Percentiles rank a stretch among this genome's conserved stretches.
phyloP scores from a whole-genome alignment of 2,888 invertebrate genomes.

The Zelleria hepariella region DNA sequence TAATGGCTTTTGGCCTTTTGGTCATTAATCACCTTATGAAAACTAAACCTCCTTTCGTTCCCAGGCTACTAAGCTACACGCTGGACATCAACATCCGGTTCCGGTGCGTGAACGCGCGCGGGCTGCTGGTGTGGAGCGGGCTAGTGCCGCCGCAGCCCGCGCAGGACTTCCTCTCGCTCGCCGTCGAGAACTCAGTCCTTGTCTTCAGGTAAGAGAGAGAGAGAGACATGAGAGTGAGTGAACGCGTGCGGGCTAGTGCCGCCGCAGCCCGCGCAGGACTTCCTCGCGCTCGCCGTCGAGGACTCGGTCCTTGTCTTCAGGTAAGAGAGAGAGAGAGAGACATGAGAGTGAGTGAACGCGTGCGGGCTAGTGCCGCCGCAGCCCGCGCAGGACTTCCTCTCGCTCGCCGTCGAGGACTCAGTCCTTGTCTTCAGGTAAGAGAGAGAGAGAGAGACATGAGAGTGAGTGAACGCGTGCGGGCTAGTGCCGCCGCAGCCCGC shows the following conservation, averaged over 20 bases:
- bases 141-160: slow-evolving; percentile 42
- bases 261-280: slow-evolving; percentile 83
- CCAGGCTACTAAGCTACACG: slow-evolving; percentile 84
- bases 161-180: slow-evolving; percentile 88
- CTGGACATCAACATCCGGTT: slow-evolving; percentile 92
- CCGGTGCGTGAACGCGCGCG: slow-evolving; percentile 78
- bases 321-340: too few species aligned
- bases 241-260: neutral
- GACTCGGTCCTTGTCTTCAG: slow-evolving; percentile 78
- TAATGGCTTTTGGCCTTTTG: too few species aligned
- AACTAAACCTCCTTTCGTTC: neutral
- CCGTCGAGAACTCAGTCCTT: slow-evolving; percentile 83
- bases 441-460: too few species aligned
- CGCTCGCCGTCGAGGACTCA: neutral
- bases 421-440: too few species aligned
- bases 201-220: slow-evolving; percentile 67
- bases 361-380: neutral
- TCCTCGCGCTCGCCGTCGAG: slow-evolving; percentile 87
- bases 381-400: neutral
- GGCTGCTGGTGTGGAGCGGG: slow-evolving; percentile 90
- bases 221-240: slow-evolving; percentile 16
- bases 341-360: neutral
- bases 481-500: slow-evolving; percentile 42
- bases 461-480: slow-evolving; percentile 77
- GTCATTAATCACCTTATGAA: neutral